Evolutionary conservation across 2,888 invertebrate genomes (phyloP), one percentile per base, ranked within the genome.

Genomic region (Calameuta pallipes): DNA sequence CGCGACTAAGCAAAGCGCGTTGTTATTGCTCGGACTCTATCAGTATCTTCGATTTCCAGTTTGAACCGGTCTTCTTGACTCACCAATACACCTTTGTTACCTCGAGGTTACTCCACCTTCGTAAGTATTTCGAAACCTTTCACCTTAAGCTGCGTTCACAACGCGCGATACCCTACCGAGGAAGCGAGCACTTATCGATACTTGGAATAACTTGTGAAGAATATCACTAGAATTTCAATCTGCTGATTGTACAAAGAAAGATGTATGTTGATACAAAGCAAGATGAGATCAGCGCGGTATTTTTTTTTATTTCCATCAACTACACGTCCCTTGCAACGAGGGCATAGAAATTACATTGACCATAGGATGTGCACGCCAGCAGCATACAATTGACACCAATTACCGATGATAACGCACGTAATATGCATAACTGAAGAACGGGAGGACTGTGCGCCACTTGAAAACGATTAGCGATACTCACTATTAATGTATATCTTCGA

Each of bases 51-150:
- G 13, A 31, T 71, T 71, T 71, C 71, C 23, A 71, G 31, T 71
- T 71, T 33, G 1, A 33, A 71, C 33, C 33, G 33, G 71, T 71
- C 71, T 56, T 56, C 56, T 56, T 23, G 56, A 56, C 56, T 56
- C 56, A 56, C 56, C 71, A 71, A 33, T 31, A 71, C 73, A 33
- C 56, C 69, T 69, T 36, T 75, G 73, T 69, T 71, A 73, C 74
- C 74, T 73, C 78, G 80, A 80, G 80, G 78, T 77, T 75, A 80
- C 80, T 78, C 78, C 75, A 79, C 80, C 75, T 76, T 73, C 71
- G 76, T 78, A 78, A 80, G 78, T 80, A 75, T 79, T 79, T 79
- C 77, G 78, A 76, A 79, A 80, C 82, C 82, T 82, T 82, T 82
- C 82, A 82, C 82, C 79, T 78, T 6, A 73, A 73, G 69, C 36